phyloP scores from a whole-genome alignment of 2,888 invertebrate genomes.

The Hypercompe scribonia region DNA sequence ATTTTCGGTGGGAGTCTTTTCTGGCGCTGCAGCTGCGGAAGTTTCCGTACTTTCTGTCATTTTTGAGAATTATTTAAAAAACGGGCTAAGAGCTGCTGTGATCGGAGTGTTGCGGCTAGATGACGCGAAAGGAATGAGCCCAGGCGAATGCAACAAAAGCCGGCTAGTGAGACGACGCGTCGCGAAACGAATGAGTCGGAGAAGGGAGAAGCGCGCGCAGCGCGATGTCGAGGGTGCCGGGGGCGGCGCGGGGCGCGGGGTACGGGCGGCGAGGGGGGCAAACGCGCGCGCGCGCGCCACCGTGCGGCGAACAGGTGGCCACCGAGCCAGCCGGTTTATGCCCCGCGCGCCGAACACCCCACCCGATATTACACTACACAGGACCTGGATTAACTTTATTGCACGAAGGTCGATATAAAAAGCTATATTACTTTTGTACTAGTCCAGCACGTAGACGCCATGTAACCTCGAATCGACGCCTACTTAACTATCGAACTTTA shows the following conservation, averaged over 20 bases:
- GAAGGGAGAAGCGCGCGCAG: slow-evolving; percentile 80
- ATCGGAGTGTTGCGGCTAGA: slow-evolving; percentile 71
- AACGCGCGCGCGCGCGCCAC: slow-evolving; percentile 63
- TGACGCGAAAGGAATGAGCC: slow-evolving; percentile 78
- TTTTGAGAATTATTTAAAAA: slow-evolving; percentile 50
- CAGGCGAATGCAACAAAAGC: slow-evolving; percentile 69
- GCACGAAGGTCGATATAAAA: slow-evolving; percentile 71
- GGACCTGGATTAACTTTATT: slow-evolving; percentile 83
- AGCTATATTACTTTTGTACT: slow-evolving; percentile 60
- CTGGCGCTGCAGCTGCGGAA: slow-evolving; percentile 83
- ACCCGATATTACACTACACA: slow-evolving; percentile 72
- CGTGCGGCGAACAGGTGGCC: slow-evolving; percentile 79
- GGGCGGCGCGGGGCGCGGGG: slow-evolving; percentile 45
- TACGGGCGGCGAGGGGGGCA: slow-evolving; percentile 48
- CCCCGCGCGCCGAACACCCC: slow-evolving; percentile 62
- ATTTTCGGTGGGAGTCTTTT: slow-evolving; percentile 86
- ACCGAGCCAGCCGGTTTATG: slow-evolving; percentile 71
- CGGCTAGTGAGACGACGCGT: slow-evolving; percentile 83
- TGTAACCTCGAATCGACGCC: slow-evolving; percentile 53
- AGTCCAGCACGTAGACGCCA: slow-evolving; percentile 50
- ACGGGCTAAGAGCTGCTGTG: slow-evolving; percentile 54
- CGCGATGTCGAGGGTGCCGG: slow-evolving; percentile 53
- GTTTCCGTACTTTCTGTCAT: slow-evolving; percentile 85
- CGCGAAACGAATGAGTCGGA: slow-evolving; percentile 83
- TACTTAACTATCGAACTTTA: slow-evolving; percentile 19